These are phyloP conservation scores for Helicoverpa zea DNA, from an alignment of 1,140 invertebrate species.

Conservation along the genomic window DNA sequence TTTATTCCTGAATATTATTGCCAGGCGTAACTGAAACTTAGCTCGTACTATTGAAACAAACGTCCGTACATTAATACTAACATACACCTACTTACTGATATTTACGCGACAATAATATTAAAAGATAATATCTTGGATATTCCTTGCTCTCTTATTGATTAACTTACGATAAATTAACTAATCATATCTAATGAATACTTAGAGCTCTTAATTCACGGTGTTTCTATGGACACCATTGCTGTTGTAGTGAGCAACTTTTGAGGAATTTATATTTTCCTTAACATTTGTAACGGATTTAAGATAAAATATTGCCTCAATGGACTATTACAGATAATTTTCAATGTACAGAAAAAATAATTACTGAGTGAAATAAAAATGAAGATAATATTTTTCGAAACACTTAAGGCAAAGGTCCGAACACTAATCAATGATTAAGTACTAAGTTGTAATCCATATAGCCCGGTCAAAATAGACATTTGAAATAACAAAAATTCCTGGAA, in stretches of 20 bases:
- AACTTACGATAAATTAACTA: constrained; percentile 83
- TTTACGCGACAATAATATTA: constrained; percentile 69
- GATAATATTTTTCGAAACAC: no score
- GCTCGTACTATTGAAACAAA: constrained; percentile 74
- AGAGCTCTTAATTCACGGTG: constrained; percentile 71
- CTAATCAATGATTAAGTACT: no score
- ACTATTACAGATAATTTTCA: no score
- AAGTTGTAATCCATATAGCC: no score
- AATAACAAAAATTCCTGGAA: no score
- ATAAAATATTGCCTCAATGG: no score
- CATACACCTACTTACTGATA: constrained; percentile 70
- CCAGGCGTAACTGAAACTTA: constrained; percentile 40
- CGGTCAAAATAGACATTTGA: no score
- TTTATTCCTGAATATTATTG: neutral
- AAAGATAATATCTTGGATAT: constrained; percentile 85
- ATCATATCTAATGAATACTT: constrained; percentile 84
- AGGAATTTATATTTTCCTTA: constrained; percentile 13
- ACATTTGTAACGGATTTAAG: no score
- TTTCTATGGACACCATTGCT: constrained; percentile 67
- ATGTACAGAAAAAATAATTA: no score
- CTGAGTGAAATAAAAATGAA: no score
- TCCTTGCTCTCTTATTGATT: constrained; percentile 79
- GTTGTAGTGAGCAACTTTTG: constrained; percentile 74
- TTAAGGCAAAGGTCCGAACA: no score
- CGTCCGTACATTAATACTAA: constrained; percentile 68